A percentile compares a stretch with the other conserved stretches of the same genome.
phyloP scores from a whole-genome alignment of 2,113 vertebrate genomes.

The Eonycteris spelaea region DNA sequence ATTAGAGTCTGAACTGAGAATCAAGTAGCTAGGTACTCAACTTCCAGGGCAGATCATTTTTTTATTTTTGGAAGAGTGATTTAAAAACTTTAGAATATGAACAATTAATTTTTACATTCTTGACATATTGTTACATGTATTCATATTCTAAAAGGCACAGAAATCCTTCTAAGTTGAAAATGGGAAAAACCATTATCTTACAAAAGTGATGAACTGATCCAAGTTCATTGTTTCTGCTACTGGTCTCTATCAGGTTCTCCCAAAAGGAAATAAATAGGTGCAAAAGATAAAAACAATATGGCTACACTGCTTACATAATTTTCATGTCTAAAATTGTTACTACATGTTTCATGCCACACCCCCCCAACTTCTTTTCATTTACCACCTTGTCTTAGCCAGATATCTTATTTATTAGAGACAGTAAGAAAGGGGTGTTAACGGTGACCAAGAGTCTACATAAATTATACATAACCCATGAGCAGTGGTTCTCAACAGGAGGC shows the following conservation, averaged over 20 bases:
- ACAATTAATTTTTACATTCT: conserved; percentile 35
- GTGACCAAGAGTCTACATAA: not conserved
- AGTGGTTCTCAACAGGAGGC: not conserved
- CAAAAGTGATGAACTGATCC: not conserved
- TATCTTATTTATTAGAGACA: not conserved
- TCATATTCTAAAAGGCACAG: conserved; percentile 28
- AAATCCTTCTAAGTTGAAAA: conserved; percentile 20
- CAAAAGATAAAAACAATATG: not conserved
- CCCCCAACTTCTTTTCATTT: not conserved
- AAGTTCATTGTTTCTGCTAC: not conserved
- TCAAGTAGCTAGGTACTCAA: conserved; percentile 63
- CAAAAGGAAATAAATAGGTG: not conserved
- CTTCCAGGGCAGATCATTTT: conserved; percentile 43
- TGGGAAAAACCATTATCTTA: not conserved
- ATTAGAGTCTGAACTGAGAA: conserved; percentile 70
- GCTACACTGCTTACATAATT: not conserved
- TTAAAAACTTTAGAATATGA: conserved; percentile 49
- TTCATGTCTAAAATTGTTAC: not conserved
- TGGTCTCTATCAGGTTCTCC: conserved; percentile 1
- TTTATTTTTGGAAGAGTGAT: conserved; percentile 44
- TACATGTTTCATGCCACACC: not conserved
- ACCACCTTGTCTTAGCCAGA: not conserved
- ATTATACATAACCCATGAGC: not conserved
- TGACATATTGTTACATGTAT: conserved; percentile 18
- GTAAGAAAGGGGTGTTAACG: not conserved